Percentiles rank a stretch among this genome's conserved stretches.
Evolutionary conservation across 2,888 invertebrate genomes (phyloP).

Genomic region (Galerucella pusilla): DNA sequence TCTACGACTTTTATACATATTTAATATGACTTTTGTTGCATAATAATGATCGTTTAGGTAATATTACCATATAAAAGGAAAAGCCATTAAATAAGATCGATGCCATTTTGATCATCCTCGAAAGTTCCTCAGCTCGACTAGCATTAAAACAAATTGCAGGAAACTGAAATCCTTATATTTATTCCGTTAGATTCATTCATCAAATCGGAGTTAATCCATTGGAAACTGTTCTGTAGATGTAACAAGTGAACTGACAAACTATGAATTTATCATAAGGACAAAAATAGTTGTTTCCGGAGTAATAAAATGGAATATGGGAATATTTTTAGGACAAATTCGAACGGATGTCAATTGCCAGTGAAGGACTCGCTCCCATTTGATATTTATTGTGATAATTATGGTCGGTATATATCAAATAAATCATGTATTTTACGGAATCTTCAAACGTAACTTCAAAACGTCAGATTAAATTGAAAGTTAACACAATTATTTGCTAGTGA

Average conservation of each 20-base stretch:
- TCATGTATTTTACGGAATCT: too few species aligned
- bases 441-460: too few species aligned
- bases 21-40: neutral
- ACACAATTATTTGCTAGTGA: too few species aligned
- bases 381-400: neutral
- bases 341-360: slow-evolving; percentile 3
- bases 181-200: slow-evolving; percentile 25
- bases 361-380: neutral
- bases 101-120: neutral
- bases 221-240: slow-evolving; percentile 24
- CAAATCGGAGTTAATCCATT: slow-evolving; percentile 25
- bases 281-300: slow-evolving; percentile 43
- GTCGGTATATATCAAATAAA: neutral
- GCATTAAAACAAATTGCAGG: slow-evolving; percentile 27
- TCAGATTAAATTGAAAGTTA: too few species aligned
- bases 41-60: neutral
- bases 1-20: neutral
- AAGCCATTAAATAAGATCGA: neutral
- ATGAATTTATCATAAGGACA: slow-evolving; percentile 31
- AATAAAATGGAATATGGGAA: slow-evolving; percentile 26
- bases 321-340: slow-evolving; percentile 6
- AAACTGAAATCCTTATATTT: slow-evolving; percentile 23
- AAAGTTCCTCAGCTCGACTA: neutral
- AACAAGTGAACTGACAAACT: slow-evolving; percentile 33
- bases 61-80: slow-evolving; percentile 4